Conservation (phyloP, 1,140 invertebrate genomes). For the Ruditapes philippinarum region DNA sequence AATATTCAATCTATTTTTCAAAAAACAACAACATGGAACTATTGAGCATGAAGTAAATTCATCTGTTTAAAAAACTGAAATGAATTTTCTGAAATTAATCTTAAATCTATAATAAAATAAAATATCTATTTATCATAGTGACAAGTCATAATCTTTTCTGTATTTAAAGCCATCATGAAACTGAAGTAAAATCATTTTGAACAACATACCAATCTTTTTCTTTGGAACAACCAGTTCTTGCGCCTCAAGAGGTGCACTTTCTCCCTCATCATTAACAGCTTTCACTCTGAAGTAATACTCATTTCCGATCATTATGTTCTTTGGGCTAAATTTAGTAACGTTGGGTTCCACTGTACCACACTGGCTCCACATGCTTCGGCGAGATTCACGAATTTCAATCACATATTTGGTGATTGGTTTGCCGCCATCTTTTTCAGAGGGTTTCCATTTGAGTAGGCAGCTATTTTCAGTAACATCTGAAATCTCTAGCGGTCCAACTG, state of each 20-base stretch:
- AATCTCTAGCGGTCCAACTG: slow-evolving; percentile 90
- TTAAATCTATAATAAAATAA: too few relatives aligned
- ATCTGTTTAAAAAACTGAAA: too few relatives aligned
- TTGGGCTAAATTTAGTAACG: slow-evolving; percentile 89
- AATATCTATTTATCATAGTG: too few relatives aligned
- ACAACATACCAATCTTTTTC: slow-evolving; percentile 77
- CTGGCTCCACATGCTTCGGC: slow-evolving; percentile 91
- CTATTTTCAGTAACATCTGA: slow-evolving; percentile 97
- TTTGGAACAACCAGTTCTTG: slow-evolving; percentile 89
- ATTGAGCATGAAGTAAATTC: too few relatives aligned
- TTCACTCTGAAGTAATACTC: slow-evolving; percentile 97
- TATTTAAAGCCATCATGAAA: too few relatives aligned
- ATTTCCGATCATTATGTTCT: slow-evolving; percentile 91
- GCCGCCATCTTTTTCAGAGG: slow-evolving; percentile 96
- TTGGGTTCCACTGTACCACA: slow-evolving; percentile 89
- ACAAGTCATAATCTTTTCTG: too few relatives aligned
- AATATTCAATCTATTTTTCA: too few relatives aligned
- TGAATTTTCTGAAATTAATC: too few relatives aligned
- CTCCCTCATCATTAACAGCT: slow-evolving; percentile 95
- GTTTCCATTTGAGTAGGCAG: slow-evolving; percentile 94
- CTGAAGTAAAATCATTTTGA: too few relatives aligned
- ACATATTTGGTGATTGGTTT: slow-evolving; percentile 97
- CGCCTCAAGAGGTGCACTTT: slow-evolving; percentile 91
- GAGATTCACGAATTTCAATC: slow-evolving; percentile 96
- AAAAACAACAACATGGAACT: too few relatives aligned